Evolutionary conservation across 2,888 invertebrate genomes (phyloP), one percentile per base, ranked within the genome.

Genomic region (Drosophila austrosaltans): DNA sequence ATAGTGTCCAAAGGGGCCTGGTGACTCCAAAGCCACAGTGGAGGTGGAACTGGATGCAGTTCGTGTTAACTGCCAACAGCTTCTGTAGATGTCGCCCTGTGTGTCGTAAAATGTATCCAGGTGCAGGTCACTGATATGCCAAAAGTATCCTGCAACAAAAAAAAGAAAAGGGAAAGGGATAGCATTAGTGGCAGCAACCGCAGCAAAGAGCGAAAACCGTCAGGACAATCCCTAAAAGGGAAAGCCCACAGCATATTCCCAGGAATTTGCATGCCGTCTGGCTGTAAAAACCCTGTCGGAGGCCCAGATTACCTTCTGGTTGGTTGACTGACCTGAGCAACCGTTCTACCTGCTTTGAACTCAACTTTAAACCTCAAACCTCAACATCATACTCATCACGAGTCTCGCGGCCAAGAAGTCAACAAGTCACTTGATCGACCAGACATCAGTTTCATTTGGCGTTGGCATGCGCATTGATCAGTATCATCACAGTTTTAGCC

Each of bases 51-150:
- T 30, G 2, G 60, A 54, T 8, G 25, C 54, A 1, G 69, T 53
- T 2, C 74, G 76, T 5, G 69, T 10, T 69, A 82, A 64, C 39
- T 84, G 72, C 83, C 83, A 84, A 66, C 83, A 84, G 74, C 83
- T 84, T 28, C 63, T 69, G 66, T 87, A 87, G 3, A 87, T 69
- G 36, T 96, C 96, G 69, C 96, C 96, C 85, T 95, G 94, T 64
- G 95, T 93, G 81, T 96, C 95, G 92, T 97, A 97, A 85, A 96
- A 95, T 5, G 96, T 95, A 91, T 98, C 97, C 93, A 96, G 96
- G 93, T 98, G 98, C 86, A 98, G 95, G 93, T 98, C 98, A 79
- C 97, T 97, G 90, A 98, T 96, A 93, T 98, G 98, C 98, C 98
- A 98, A 93, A 98, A 98, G 92, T 96, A 97, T 86, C 97, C 98